Evolutionary conservation across 2,797 vertebrate genomes (phyloP), one percentile per base, ranked within the genome.

Genomic region (Argentina silus): DNA sequence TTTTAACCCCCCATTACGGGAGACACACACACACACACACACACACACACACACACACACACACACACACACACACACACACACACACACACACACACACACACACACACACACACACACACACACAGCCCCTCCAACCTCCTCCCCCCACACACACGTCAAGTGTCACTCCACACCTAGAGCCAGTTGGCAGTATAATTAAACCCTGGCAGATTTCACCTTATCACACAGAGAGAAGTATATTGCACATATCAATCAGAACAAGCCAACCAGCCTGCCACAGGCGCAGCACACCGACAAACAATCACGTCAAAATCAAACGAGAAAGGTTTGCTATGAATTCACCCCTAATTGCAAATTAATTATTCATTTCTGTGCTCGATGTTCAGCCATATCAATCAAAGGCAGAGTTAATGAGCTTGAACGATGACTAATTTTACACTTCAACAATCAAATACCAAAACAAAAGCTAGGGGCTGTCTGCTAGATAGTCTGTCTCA

Each of bases 261-360:
- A 47, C 44, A 19, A 55, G 27, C 55, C 51, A 82, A 75, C 77
- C 55, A 70, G 77, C 65, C 77, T 62, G 69, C 76, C 80, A 79
- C 68, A 57, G 70, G 74, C 53, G 14, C 76, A 79, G 73, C 17
- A 60, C 61, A 42, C 69, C 45, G 15, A 73, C 77, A 78, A 82
- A 77, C 71, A 76, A 65, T 70, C 53, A 4, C 70, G 78, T 80
- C 82, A 42, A 78, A 89, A 83, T 70, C 76, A 81, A 89, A 84
- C 60, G 84, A 81, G 84, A 10, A 70, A 76, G 86, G 87, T 87
- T 62, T 85, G 69, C 78, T 76, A 74, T 76, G 85, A 89, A 87
- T 88, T 84, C 88, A 91, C 89, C 88, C 89, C 90, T 89, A 88
- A 93, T 89, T 89, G 88, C 63, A 10, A 81, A 91, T 92, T 88